These are phyloP conservation scores for Pinna nobilis DNA, from an alignment of 1,140 invertebrate genomes.

Conservation along the genomic window DNA sequence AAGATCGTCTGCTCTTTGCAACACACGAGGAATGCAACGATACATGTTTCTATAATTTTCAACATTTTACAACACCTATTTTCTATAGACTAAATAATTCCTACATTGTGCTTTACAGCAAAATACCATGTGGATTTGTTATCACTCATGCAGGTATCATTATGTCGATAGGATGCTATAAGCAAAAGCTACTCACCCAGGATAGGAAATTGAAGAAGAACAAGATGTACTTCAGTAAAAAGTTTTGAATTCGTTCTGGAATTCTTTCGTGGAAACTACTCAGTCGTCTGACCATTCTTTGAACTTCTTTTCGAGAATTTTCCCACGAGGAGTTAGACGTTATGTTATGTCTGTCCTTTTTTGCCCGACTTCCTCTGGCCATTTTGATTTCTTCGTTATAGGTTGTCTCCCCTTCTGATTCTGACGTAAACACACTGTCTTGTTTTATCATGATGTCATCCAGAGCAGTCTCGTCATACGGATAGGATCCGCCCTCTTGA, in stretches of 20 bases:
- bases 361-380: background rate
- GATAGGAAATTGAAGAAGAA: slow-evolving; percentile 62
- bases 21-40: background rate
- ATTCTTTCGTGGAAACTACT: slow-evolving; percentile 33
- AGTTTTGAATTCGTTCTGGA: slow-evolving; percentile 33
- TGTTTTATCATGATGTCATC: too few species aligned
- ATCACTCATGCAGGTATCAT: background rate
- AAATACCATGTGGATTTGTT: background rate
- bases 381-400: too few species aligned
- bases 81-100: background rate
- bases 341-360: background rate
- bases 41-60: background rate
- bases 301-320: background rate
- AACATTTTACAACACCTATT: background rate
- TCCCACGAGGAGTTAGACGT: background rate
- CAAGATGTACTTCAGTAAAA: slow-evolving; percentile 56
- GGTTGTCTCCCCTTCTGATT: too few species aligned
- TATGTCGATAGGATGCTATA: background rate
- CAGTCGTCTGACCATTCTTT: background rate
- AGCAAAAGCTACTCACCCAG: slow-evolving; percentile 53
- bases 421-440: too few species aligned
- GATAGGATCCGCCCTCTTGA: too few species aligned
- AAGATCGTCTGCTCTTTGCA: background rate
- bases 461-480: too few species aligned
- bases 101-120: background rate